Percentiles rank a stretch among this genome's conserved stretches.
Conservation (phyloP, 2,888 invertebrate genomes). For the Brachyptera risi region DNA sequence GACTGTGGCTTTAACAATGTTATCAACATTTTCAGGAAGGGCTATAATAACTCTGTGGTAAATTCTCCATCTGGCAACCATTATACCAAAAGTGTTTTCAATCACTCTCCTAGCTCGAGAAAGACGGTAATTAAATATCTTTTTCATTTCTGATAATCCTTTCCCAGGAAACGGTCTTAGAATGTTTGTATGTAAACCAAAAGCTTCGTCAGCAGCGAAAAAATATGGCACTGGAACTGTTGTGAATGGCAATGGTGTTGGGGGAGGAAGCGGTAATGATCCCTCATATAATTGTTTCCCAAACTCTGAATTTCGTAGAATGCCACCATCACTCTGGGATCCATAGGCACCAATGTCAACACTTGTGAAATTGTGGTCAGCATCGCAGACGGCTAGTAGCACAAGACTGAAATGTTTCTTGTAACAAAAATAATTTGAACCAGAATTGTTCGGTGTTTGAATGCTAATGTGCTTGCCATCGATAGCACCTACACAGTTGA, state of each 20-base stretch:
- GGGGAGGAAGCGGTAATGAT: conserved; percentile 4
- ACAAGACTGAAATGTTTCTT: conserved; percentile 25
- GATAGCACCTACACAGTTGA: conserved; percentile 22
- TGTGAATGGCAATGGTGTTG: conserved; percentile 2
- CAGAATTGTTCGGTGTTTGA: neutral
- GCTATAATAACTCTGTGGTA: conserved; percentile 2
- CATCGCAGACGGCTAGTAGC: conserved; percentile 34
- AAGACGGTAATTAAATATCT: conserved; percentile 15
- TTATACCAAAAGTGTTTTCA: conserved; percentile 22
- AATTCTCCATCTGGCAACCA: conserved; percentile 8
- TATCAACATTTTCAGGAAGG: conserved; percentile 16
- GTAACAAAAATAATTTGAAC: neutral
- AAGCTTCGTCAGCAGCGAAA: conserved; percentile 34
- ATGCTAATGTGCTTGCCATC: conserved; percentile 24
- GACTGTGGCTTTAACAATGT: conserved; percentile 3
- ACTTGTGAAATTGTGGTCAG: conserved; percentile 31
- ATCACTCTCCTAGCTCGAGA: conserved; percentile 14
- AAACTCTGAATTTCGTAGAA: conserved; percentile 24
- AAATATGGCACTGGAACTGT: conserved; percentile 24
- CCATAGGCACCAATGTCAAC: conserved; percentile 8
- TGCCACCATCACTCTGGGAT: conserved; percentile 20
- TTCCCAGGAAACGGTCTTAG: conserved; percentile 34
- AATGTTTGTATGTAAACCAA: conserved; percentile 32
- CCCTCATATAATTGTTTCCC: conserved; percentile 2
- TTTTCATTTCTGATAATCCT: neutral